phyloP scores from a whole-genome alignment of 2,113 vertebrate species.

The Sylvia atricapilla region DNA sequence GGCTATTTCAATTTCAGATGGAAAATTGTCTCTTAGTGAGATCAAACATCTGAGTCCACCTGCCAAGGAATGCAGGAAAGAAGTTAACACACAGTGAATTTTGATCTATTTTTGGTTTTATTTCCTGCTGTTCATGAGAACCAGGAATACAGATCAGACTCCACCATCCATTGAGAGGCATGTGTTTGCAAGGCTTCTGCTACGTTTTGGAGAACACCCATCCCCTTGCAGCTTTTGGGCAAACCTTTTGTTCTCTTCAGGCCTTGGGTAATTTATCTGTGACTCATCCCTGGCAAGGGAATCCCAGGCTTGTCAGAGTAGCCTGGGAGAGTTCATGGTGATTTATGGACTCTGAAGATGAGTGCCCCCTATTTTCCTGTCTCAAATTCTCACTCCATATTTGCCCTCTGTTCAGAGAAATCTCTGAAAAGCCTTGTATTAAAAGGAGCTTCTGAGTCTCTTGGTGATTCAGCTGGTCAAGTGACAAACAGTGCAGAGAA shows the following conservation, averaged over 20 bases:
- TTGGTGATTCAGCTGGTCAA: not conserved
- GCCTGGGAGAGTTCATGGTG: slow-evolving; percentile 31
- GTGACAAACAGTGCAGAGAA: not conserved
- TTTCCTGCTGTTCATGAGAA: slow-evolving; percentile 52
- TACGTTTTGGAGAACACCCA: slow-evolving; percentile 40
- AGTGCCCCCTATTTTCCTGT: not conserved
- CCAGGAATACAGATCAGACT: slow-evolving; percentile 7
- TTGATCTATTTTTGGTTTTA: slow-evolving; percentile 49
- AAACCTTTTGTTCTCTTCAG: slow-evolving; percentile 28
- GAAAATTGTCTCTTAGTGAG: not conserved
- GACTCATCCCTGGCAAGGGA: slow-evolving; percentile 47
- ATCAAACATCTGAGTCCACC: slow-evolving; percentile 25
- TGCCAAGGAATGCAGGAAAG: slow-evolving; percentile 34
- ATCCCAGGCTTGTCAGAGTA: slow-evolving; percentile 18
- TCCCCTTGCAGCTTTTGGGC: not conserved
- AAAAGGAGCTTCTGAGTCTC: not conserved
- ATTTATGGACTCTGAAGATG: slow-evolving; percentile 3
- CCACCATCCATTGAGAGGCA: not conserved
- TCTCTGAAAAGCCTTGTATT: not conserved
- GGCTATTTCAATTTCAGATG: not conserved
- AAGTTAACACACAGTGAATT: slow-evolving; percentile 21
- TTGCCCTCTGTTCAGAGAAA: not conserved
- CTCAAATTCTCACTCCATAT: not conserved
- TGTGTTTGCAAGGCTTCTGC: slow-evolving; percentile 12
- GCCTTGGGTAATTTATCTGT: slow-evolving; percentile 24